These are phyloP conservation scores for Xenopus laevis DNA, from an alignment of 2,113 vertebrate species.

Conservation along the genomic window DNA sequence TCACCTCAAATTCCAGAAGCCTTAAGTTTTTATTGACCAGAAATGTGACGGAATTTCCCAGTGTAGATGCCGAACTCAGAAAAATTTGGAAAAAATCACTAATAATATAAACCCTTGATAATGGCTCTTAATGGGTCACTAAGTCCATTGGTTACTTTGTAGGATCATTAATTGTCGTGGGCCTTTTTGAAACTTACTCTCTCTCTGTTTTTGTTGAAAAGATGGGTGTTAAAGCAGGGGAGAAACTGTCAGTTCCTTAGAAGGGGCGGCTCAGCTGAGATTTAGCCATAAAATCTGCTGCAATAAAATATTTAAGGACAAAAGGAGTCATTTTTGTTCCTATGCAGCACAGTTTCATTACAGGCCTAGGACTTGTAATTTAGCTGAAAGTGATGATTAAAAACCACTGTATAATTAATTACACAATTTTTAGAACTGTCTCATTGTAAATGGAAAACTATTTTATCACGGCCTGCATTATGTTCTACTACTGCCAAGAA, in stretches of 20 bases:
- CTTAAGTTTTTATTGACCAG: conserved; percentile 50
- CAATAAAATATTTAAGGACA: too few species aligned
- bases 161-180: conserved; percentile 53
- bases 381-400: not conserved
- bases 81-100: conserved; percentile 9
- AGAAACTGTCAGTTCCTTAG: conserved; percentile 39
- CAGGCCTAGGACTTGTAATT: not conserved
- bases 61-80: not conserved
- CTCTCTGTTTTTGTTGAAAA: conserved; percentile 16
- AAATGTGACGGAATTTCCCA: conserved; percentile 36
- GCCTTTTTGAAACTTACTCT: conserved; percentile 38
- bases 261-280: too few species aligned
- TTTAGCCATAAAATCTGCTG: too few species aligned
- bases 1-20: conserved; percentile 36
- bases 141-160: conserved; percentile 48
- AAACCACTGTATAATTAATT: too few species aligned
- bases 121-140: conserved; percentile 48
- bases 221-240: conserved; percentile 54
- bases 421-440: too few species aligned
- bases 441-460: not conserved
- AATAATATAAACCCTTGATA: conserved; percentile 20
- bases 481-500: not conserved
- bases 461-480: not conserved
- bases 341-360: not conserved
- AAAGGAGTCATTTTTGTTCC: too few species aligned